A percentile compares a stretch with the other conserved stretches of the same genome.
Conservation (phyloP, 2,113 vertebrate genomes). For the Crotalus horridus region DNA sequence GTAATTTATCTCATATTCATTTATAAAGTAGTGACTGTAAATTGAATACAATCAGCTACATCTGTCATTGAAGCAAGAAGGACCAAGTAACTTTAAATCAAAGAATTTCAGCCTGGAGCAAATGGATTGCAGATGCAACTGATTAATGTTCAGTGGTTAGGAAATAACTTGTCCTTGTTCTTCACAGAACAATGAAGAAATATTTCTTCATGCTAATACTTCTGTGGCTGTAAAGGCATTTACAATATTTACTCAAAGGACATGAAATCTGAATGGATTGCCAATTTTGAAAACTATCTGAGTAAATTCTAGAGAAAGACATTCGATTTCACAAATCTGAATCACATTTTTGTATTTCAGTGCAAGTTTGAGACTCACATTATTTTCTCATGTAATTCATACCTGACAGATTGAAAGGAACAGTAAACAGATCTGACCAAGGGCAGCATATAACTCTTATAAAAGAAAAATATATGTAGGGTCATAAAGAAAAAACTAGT, state of each 20-base stretch:
- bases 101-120: background rate
- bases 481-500: background rate
- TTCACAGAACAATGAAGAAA: background rate
- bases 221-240: background rate
- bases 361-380: background rate
- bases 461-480: background rate
- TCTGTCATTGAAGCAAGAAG: background rate
- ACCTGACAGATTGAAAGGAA: background rate
- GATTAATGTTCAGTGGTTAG: background rate
- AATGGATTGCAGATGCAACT: slow-evolving; percentile 4
- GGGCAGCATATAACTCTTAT: background rate
- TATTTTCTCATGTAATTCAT: background rate
- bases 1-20: background rate
- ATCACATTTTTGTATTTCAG: background rate
- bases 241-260: background rate
- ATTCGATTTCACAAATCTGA: background rate
- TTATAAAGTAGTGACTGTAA: background rate
- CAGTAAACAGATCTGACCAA: background rate
- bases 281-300: background rate
- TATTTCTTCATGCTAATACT: background rate
- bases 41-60: background rate
- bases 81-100: background rate
- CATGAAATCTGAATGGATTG: background rate
- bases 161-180: background rate
- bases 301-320: background rate